Evolutionary conservation across 2,113 vertebrate genomes (phyloP).

Genomic region (human): GRCh38 chr17:78808501-78809000

Average conservation of each 20-base stretch:
- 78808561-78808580: background rate
- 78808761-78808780: background rate
- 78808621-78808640: fast-evolving
- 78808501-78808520: too few species aligned
- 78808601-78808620: fast-evolving
- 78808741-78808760: fast-evolving
- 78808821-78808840: fast-evolving
- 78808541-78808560: too few species aligned
- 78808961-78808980: background rate
- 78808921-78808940: background rate
- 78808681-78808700: fast-evolving
- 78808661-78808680: too few species aligned
- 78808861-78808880: background rate
- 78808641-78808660: too few species aligned
- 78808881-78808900: too few species aligned
- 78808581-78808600: too few species aligned
- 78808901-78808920: background rate
- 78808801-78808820: fast-evolving
- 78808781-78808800: fast-evolving
- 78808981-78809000: fast-evolving
- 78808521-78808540: too few species aligned
- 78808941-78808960: background rate
- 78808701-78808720: fast-evolving
- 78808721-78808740: background rate
- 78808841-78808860: background rate